Base-by-base conservation (phyloP, 2,888 invertebrate species). In the Ophioninae sp. region DNA sequence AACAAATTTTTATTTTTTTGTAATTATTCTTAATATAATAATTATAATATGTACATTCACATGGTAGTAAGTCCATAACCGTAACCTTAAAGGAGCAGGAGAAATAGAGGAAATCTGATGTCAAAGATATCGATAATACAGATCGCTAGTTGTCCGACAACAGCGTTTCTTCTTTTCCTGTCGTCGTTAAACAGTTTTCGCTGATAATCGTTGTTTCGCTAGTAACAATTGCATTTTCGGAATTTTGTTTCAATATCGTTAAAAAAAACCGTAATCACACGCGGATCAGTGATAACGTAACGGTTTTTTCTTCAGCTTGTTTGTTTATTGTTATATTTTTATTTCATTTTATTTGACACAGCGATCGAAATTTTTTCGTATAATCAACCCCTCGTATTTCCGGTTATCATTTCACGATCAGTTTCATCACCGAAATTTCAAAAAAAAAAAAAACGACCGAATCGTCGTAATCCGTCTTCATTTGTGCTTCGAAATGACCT, bases 1-100 rank as follows among this genome's bases (percentile, higher is more conserved):
- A 91, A 91, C 91, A 91, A 91, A 91, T 87, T 90, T 82, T 91
- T 79, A 20, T 90, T 82, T 91, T 58, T 13, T 37, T 39, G 17
- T 58, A 58, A 37, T 59, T 75, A 59, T 30, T 51, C 17, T 69
- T 59, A n/a, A n/a, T 71, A 59, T 71, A 71, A 58, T 64, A 91
- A 92, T 92, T 92, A 30, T 30, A 2, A 30, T 30, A 30, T 30
- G 30, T 91, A 91, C 90, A 92, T 89, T 88, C 85, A 87, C 86
- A 88, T 90, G 84, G 87, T 88, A 87, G 87, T 89, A 88, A 87
- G 86, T 89, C 86, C 77, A 88, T 89, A 87, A 90, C 89, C 90
- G 86, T 89, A 89, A 90, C 88, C 88, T 88, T 82, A 85, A 83
- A 83, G 84, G 68, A 75, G 67, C 84, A 81, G 65, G 71, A 65